Conservation (phyloP, 1,140 invertebrate species). For the Trichonephila clavipes region DNA sequence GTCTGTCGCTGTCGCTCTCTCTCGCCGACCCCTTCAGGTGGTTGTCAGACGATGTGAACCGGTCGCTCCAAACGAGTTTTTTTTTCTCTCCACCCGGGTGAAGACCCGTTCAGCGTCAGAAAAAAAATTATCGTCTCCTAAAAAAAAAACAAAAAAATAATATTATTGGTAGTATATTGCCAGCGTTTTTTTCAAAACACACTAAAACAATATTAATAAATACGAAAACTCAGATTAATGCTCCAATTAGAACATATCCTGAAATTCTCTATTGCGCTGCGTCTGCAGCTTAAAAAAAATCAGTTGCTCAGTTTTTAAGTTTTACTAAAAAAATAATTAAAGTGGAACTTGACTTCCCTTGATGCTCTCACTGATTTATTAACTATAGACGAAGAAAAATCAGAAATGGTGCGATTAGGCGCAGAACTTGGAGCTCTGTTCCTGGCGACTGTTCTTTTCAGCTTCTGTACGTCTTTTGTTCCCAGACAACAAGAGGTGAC, state of each 20-base stretch:
- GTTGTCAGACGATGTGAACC: background rate
- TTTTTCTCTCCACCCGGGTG: background rate
- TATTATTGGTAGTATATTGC: too few species aligned
- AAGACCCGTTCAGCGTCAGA: background rate
- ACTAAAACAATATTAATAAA: too few species aligned
- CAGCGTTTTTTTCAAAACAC: too few species aligned
- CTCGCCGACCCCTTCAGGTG: background rate
- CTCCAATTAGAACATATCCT: background rate
- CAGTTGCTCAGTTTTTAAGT: background rate
- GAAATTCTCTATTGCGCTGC: background rate
- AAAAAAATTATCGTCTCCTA: background rate
- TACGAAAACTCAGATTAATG: background rate
- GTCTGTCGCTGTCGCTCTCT: background rate
- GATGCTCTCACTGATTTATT: background rate
- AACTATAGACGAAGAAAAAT: background rate
- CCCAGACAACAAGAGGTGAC: background rate
- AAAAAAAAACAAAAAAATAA: background rate
- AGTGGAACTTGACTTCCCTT: background rate
- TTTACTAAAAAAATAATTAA: background rate
- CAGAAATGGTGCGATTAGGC: background rate
- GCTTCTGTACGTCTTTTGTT: background rate
- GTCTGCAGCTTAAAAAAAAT: background rate
- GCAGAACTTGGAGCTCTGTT: background rate
- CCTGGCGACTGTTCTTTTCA: background rate
- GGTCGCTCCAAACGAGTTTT: background rate